Percentiles rank a stretch among this genome's conserved stretches.
Evolutionary conservation across 2,797 vertebrate genomes (phyloP).

Genomic region (Melanotaenia parkinsoni): DNA sequence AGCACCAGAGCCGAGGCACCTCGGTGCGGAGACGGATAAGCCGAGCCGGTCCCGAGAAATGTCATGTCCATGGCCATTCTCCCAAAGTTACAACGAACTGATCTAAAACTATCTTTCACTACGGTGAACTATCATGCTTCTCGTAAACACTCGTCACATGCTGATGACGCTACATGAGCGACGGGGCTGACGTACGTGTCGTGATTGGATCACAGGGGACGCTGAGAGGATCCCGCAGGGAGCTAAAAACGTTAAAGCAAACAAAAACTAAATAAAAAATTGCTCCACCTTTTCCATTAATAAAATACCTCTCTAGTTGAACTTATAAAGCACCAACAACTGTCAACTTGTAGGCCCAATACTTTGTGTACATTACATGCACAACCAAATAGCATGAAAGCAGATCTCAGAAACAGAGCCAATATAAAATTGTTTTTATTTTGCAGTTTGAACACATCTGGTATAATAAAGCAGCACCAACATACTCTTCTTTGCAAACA

Average conservation of each 20-base stretch:
- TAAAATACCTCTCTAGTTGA: too few species aligned
- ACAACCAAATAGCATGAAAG: too few species aligned
- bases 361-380: too few species aligned
- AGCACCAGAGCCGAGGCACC: slow-evolving; percentile 91
- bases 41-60: slow-evolving; percentile 92
- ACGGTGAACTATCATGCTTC: not conserved
- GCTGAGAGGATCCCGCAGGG: too few species aligned
- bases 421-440: slow-evolving; percentile 61
- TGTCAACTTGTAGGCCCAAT: too few species aligned
- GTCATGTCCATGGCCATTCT: slow-evolving; percentile 91
- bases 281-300: too few species aligned
- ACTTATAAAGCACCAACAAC: too few species aligned
- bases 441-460: slow-evolving; percentile 36
- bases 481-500: slow-evolving; percentile 34
- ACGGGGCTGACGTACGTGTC: not conserved
- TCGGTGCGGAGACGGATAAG: slow-evolving; percentile 88
- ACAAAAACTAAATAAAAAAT: too few species aligned
- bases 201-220: not conserved
- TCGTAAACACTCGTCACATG: slow-evolving; percentile 8
- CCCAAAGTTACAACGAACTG: too few species aligned
- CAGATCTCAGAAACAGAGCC: not conserved
- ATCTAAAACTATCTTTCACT: too few species aligned
- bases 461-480: slow-evolving; percentile 29
- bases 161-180: slow-evolving; percentile 54
- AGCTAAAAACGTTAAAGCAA: too few species aligned